Conservation (phyloP, 2,113 vertebrate genomes). For the Murina feae region DNA sequence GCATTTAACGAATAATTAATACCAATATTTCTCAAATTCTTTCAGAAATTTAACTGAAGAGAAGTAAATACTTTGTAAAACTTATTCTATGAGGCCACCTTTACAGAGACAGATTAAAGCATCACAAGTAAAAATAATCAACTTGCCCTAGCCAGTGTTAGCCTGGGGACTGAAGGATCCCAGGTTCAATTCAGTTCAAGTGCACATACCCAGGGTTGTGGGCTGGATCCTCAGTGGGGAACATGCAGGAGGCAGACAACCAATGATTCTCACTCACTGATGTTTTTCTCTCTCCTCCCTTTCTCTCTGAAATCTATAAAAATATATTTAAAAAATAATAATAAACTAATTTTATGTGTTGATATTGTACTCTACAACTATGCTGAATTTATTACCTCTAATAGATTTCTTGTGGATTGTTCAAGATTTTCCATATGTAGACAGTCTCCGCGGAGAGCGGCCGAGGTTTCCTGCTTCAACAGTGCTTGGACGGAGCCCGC, state of each 20-base stretch:
- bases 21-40: neutral
- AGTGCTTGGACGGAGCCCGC: conserved; percentile 89
- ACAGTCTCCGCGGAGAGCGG: conserved; percentile 59
- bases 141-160: too few relatives aligned
- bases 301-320: too few relatives aligned
- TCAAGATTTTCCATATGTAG: neutral
- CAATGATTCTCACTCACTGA: too few relatives aligned
- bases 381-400: neutral
- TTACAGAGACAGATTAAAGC: neutral
- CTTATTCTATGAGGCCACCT: neutral
- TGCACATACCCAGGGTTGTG: too few relatives aligned
- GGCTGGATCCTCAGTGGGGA: too few relatives aligned
- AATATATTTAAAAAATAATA: too few relatives aligned
- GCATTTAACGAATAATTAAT: neutral
- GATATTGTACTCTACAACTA: neutral
- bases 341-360: neutral
- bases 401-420: neutral
- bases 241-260: too few relatives aligned
- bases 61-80: neutral
- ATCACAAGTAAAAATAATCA: neutral
- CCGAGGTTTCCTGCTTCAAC: conserved; percentile 87
- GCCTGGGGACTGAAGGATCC: too few relatives aligned
- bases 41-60: neutral
- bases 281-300: too few relatives aligned
- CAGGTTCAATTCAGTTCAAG: too few relatives aligned